Evolutionary conservation across 2,797 vertebrate genomes (phyloP).

Genomic region (Gadopsis marmoratus): DNA sequence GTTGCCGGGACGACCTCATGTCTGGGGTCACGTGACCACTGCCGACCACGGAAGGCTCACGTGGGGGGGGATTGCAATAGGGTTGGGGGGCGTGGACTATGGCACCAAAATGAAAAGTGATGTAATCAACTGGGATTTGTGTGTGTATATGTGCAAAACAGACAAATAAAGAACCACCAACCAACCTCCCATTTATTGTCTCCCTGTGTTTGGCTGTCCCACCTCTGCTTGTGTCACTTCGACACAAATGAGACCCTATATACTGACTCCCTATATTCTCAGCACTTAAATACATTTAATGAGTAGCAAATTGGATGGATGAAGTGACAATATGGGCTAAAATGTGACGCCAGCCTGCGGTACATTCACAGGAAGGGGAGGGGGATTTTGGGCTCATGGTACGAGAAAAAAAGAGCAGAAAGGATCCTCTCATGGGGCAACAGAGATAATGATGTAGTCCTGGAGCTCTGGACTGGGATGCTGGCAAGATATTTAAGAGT

Average conservation of each 20-base stretch:
- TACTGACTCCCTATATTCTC: not conserved
- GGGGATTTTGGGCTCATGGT: constrained; percentile 12
- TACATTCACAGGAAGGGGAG: not conserved
- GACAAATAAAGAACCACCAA: constrained; percentile 23
- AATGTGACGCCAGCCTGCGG: constrained; percentile 42
- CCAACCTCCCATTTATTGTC: constrained; percentile 17
- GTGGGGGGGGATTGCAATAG: constrained; percentile 20
- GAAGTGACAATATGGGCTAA: constrained; percentile 29
- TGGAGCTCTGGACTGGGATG: constrained; percentile 35
- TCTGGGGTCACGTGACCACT: constrained; percentile 67
- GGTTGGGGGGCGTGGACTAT: constrained; percentile 27
- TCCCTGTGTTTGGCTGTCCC: not conserved
- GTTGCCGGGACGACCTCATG: constrained; percentile 69
- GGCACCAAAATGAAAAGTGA: constrained; percentile 60
- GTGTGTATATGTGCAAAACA: constrained; percentile 22
- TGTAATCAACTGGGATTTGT: constrained; percentile 59
- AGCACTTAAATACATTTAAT: constrained; percentile 2
- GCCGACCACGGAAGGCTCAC: constrained; percentile 55
- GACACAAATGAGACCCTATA: not conserved
- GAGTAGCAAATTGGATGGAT: constrained; percentile 30
- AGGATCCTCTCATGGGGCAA: constrained; percentile 43
- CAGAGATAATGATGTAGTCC: constrained; percentile 50
- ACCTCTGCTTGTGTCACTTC: constrained; percentile 1
- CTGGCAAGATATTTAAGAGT: constrained; percentile 43
- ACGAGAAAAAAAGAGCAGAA: constrained; percentile 12